Percentiles rank a stretch among this genome's conserved stretches.
Evolutionary conservation across 2,888 invertebrate species (phyloP).

Genomic region (Stenodera caucasica): DNA sequence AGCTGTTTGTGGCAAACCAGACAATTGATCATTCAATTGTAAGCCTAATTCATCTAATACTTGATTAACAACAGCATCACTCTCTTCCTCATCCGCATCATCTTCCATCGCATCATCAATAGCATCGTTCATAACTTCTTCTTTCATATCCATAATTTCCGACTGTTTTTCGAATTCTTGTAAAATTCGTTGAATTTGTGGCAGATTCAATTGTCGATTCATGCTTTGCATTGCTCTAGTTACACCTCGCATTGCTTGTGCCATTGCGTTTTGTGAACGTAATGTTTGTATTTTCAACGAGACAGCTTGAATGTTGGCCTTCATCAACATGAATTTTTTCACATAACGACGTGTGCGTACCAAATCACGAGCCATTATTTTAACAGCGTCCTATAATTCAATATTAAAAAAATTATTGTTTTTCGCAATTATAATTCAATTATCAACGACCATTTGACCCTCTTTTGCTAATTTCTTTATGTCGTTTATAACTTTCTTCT

Average conservation of each 20-base stretch:
- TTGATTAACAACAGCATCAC: conserved; percentile 93
- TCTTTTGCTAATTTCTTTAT: conserved; percentile 99
- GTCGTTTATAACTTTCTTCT: conserved; percentile 97
- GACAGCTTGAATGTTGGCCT: conserved; percentile 98
- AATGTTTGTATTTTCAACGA: conserved; percentile 97
- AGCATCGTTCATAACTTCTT: conserved; percentile 99
- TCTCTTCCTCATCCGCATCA: conserved; percentile 97
- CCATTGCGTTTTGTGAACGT: conserved; percentile 98
- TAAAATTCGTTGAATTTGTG: conserved; percentile 97
- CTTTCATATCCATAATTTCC: conserved; percentile 99
- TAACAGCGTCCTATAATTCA: conserved; percentile 86
- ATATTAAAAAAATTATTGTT: conserved; percentile 12
- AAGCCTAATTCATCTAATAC: conserved; percentile 97
- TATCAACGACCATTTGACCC: conserved; percentile 81
- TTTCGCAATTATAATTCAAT: neutral
- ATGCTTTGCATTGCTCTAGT: conserved; percentile 98
- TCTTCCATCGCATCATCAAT: conserved; percentile 99
- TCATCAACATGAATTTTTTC: conserved; percentile 99
- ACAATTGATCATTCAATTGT: conserved; percentile 90
- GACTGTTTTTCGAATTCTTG: conserved; percentile 99
- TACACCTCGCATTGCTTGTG: conserved; percentile 98
- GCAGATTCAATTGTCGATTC: conserved; percentile 96
- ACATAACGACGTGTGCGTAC: conserved; percentile 93
- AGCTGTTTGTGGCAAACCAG: conserved; percentile 77
- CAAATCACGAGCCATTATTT: conserved; percentile 99